These are phyloP conservation scores for Metopolophium dirhodum DNA, from an alignment of 1,140 invertebrate species.

Conservation along the genomic window DNA sequence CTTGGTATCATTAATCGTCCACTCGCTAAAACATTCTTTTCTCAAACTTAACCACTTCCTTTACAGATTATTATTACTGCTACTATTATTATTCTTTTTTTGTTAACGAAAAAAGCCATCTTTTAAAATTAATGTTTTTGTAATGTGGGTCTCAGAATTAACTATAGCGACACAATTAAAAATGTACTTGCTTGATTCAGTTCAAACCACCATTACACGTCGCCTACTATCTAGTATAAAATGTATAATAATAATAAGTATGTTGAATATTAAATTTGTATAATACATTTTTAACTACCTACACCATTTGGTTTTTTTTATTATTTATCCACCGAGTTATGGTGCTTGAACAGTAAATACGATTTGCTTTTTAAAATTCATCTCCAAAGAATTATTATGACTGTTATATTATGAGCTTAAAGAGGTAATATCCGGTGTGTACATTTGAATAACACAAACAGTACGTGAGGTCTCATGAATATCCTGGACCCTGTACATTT, in stretches of 20 bases:
- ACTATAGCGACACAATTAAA: neutral
- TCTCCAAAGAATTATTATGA: neutral
- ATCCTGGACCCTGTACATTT: neutral
- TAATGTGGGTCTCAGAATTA: neutral
- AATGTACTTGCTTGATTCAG: neutral
- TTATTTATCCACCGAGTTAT: neutral
- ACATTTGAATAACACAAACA: slow-evolving; percentile 1
- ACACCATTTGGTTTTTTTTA: neutral
- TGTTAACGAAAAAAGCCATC: neutral
- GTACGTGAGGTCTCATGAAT: slow-evolving; percentile 5
- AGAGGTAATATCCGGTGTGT: neutral
- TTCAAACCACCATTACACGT: neutral
- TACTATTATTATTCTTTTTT: neutral
- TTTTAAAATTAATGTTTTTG: neutral
- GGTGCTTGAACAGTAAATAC: neutral
- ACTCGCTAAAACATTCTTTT: slow-evolving; percentile 21
- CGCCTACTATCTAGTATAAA: neutral
- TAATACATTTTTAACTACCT: neutral
- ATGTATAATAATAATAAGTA: neutral
- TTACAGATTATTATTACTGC: neutral
- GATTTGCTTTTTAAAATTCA: neutral
- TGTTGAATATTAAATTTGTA: neutral
- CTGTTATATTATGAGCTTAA: neutral
- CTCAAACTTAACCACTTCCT: neutral
- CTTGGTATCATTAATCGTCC: slow-evolving; percentile 23